Percentiles rank a stretch among this genome's conserved stretches.
Evolutionary conservation across 2,113 vertebrate genomes (phyloP).

Genomic region (Semnornis frantzii): DNA sequence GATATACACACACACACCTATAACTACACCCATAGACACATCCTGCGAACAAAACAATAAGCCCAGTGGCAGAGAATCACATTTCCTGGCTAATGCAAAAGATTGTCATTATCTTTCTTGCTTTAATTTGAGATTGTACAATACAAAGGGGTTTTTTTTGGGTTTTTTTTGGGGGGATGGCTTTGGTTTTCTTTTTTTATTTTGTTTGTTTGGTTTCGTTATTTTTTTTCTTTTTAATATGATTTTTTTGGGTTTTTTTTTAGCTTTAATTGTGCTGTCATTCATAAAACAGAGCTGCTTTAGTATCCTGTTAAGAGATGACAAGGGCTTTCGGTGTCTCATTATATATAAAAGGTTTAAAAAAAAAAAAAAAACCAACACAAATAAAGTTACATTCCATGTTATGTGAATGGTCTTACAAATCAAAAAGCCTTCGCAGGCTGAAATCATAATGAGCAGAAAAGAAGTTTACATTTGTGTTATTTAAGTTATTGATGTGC

Average conservation of each 20-base stretch:
- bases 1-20: slow-evolving; percentile 58
- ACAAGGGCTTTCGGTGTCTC: slow-evolving; percentile 76
- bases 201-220: neutral
- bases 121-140: slow-evolving; percentile 79
- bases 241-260: too few species aligned
- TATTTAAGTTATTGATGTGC: slow-evolving; percentile 62
- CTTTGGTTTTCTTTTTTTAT: slow-evolving; percentile 36
- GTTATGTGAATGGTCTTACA: slow-evolving; percentile 75
- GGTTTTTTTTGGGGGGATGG: neutral
- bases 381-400: slow-evolving; percentile 79
- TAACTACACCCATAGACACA: slow-evolving; percentile 59
- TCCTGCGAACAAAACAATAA: slow-evolving; percentile 57
- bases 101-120: slow-evolving; percentile 71
- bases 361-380: neutral
- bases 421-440: slow-evolving; percentile 53
- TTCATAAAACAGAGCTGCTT: slow-evolving; percentile 76
- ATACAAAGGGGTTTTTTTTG: slow-evolving; percentile 60
- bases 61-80: slow-evolving; percentile 71
- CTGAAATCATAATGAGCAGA: slow-evolving; percentile 42
- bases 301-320: slow-evolving; percentile 77
- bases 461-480: slow-evolving; percentile 66
- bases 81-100: slow-evolving; percentile 78
- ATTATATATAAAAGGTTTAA: slow-evolving; percentile 65
- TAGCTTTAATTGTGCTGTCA: slow-evolving; percentile 82
- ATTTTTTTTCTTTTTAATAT: slow-evolving; percentile 55